Evolutionary conservation across 1,140 invertebrate species (phyloP).

Genomic region (Drosophila miranda): DNA sequence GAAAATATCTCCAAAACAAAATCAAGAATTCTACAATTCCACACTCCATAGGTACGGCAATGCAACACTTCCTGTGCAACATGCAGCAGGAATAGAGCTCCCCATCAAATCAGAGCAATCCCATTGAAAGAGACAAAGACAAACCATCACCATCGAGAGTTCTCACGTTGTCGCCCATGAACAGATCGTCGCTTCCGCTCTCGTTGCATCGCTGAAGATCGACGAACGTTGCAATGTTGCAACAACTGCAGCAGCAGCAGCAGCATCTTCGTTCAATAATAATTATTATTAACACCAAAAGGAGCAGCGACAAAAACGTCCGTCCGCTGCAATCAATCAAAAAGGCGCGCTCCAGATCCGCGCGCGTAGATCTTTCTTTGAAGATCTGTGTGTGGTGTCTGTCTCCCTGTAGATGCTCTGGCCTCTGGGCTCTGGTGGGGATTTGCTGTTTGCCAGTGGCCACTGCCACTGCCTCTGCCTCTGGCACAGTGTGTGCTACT

Average conservation of each 20-base stretch:
- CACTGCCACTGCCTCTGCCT: constrained; percentile 48
- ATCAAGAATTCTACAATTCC: no score
- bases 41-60: no score
- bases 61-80: no score
- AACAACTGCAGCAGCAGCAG: constrained; percentile 31
- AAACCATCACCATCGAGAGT: no score
- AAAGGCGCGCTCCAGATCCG: constrained; percentile 71
- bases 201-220: constrained; percentile 53
- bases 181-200: constrained; percentile 36
- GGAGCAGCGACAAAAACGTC: constrained; percentile 51
- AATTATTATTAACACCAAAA: constrained; percentile 81
- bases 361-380: constrained; percentile 70
- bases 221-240: constrained; percentile 51
- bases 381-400: constrained; percentile 31
- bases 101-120: no score
- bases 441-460: constrained; percentile 31
- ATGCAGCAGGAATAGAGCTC: no score
- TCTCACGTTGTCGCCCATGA: constrained; percentile 6
- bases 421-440: constrained; percentile 37
- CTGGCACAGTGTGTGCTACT: constrained; percentile 22
- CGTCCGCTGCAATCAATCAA: constrained; percentile 70
- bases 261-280: constrained; percentile 51
- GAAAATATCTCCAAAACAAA: no score
- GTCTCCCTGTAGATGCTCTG: constrained; percentile 14
- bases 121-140: no score